Evolutionary conservation across 2,888 invertebrate species (phyloP).

Genomic region (Caradrina kadenii): DNA sequence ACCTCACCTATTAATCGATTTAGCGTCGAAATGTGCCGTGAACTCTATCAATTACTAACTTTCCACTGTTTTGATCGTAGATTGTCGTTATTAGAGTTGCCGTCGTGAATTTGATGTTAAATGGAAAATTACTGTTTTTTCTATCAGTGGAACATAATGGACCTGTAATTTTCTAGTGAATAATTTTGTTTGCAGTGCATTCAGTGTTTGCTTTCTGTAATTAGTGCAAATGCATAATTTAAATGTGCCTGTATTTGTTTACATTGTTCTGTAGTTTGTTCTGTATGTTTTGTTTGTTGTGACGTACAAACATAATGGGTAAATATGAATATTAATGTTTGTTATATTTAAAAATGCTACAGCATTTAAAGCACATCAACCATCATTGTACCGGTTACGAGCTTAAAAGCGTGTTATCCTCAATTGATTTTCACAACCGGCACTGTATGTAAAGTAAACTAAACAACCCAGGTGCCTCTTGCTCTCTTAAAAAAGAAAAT

Average conservation of each 20-base stretch:
- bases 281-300: constrained; percentile 17
- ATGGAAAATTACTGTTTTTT: constrained; percentile 28
- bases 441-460: neutral
- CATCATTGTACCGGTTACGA: neutral
- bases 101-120: constrained; percentile 23
- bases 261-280: constrained; percentile 19
- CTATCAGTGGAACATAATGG: constrained; percentile 11
- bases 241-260: constrained; percentile 48
- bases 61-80: constrained; percentile 39
- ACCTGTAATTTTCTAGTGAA: constrained; percentile 31
- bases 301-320: constrained; percentile 19
- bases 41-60: constrained; percentile 50
- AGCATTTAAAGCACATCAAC: neutral
- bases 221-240: constrained; percentile 47
- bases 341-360: neutral
- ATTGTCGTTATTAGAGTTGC: constrained; percentile 22
- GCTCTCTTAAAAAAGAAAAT: neutral
- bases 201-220: constrained; percentile 44
- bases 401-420: constrained; percentile 8
- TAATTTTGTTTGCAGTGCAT: constrained; percentile 38
- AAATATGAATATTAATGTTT: constrained; percentile 20
- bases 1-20: constrained; percentile 68
- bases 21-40: constrained; percentile 57
- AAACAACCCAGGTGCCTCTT: neutral
- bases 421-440: constrained; percentile 20